These are phyloP conservation scores for Scaptomyza pallida DNA, from an alignment of 1,140 invertebrate genomes.

Conservation along the genomic window DNA sequence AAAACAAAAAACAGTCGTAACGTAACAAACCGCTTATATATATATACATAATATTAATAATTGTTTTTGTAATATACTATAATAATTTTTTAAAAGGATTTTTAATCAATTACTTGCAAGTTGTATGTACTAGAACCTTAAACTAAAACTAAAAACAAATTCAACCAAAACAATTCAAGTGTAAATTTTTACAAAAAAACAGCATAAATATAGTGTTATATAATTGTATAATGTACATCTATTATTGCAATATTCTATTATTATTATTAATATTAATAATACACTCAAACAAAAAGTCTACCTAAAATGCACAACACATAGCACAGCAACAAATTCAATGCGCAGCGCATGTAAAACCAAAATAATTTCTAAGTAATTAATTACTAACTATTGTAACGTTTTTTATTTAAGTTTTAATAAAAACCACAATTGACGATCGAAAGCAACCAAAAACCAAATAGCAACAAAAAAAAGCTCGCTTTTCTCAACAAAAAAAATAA, in stretches of 20 bases:
- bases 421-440: slow-evolving; percentile 75
- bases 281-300: slow-evolving; percentile 80
- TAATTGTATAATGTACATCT: slow-evolving; percentile 58
- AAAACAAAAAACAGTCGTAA: slow-evolving; percentile 41
- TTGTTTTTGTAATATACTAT: slow-evolving; percentile 79
- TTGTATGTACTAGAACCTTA: slow-evolving; percentile 67
- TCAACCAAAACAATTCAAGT: slow-evolving; percentile 63
- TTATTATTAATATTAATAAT: too few species aligned
- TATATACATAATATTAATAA: slow-evolving; percentile 58
- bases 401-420: slow-evolving; percentile 82
- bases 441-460: slow-evolving; percentile 55
- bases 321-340: slow-evolving; percentile 59
- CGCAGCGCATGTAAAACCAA: slow-evolving; percentile 82
- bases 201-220: slow-evolving; percentile 60
- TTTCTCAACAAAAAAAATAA: slow-evolving; percentile 30
- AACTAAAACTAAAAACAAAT: slow-evolving; percentile 50
- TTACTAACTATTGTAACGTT: slow-evolving; percentile 73
- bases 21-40: slow-evolving; percentile 58
- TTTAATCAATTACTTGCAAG: slow-evolving; percentile 67
- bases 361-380: slow-evolving; percentile 77
- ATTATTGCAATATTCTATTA: slow-evolving; percentile 61
- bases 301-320: slow-evolving; percentile 58
- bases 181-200: slow-evolving; percentile 65
- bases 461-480: slow-evolving; percentile 49
- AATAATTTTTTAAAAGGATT: slow-evolving; percentile 56